These are phyloP conservation scores for Accipiter cooperii DNA, from an alignment of 2,113 vertebrate genomes.

Conservation along the genomic window DNA sequence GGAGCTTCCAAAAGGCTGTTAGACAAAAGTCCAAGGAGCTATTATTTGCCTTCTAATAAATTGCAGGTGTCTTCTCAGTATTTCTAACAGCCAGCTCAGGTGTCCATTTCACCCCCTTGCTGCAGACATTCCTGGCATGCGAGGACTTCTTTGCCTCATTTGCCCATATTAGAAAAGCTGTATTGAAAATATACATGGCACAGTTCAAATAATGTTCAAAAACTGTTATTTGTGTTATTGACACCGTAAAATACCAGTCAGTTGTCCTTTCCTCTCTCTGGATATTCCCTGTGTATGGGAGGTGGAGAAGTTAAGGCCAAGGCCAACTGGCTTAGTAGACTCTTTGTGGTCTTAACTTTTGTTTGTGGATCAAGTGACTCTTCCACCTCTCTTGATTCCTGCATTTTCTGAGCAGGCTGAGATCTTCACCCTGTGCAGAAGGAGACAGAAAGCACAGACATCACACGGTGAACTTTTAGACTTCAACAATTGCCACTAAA, in stretches of 20 bases:
- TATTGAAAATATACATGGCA: background rate
- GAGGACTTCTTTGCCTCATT: background rate
- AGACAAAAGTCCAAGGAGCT: background rate
- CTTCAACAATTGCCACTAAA: background rate
- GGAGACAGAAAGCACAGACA: background rate
- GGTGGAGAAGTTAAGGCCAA: background rate
- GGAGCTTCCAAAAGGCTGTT: background rate
- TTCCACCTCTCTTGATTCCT: background rate
- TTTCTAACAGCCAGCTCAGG: background rate
- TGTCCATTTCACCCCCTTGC: background rate
- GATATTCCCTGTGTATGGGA: background rate
- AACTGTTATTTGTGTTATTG: background rate
- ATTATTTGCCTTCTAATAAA: background rate
- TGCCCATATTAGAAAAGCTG: background rate
- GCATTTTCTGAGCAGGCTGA: background rate
- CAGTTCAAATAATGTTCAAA: background rate
- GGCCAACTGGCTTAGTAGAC: background rate
- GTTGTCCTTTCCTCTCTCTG: background rate
- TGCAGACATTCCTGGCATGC: background rate
- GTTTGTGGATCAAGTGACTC: background rate
- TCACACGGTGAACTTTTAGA: rapidly evolving
- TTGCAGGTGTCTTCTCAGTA: background rate
- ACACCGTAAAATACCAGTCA: background rate
- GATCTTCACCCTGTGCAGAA: background rate
- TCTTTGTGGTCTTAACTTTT: background rate